phyloP scores from a whole-genome alignment of 1,140 invertebrate genomes.

The Nylanderia fulva region DNA sequence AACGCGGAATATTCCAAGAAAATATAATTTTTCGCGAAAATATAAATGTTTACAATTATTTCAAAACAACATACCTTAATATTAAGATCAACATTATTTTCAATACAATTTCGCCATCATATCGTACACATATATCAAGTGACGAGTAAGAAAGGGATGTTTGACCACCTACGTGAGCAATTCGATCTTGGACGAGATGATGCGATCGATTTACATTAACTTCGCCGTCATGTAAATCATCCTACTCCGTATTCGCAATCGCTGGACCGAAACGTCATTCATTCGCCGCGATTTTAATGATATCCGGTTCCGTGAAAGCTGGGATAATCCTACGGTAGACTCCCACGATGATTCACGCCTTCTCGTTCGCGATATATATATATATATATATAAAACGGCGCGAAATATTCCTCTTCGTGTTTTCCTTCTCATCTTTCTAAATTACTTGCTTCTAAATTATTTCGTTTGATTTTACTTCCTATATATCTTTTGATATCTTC shows the following conservation, averaged over 20 bases:
- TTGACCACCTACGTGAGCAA: conserved; percentile 25
- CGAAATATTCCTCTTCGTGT: conserved; percentile 6
- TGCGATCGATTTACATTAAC: conserved; percentile 57
- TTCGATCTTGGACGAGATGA: conserved; percentile 29
- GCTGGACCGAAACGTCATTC: conserved; percentile 23
- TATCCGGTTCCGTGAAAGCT: conserved; percentile 18
- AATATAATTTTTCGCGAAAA: no score
- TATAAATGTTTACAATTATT: conserved; percentile 1
- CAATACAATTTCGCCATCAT: neutral
- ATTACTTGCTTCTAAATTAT: conserved; percentile 27
- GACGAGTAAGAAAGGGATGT: conserved; percentile 11
- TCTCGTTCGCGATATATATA: neutral
- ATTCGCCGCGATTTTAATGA: conserved; percentile 55
- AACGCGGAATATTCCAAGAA: conserved; percentile 5
- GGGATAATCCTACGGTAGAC: conserved; percentile 16
- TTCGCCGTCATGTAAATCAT: conserved; percentile 48
- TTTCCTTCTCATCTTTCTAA: conserved; percentile 7
- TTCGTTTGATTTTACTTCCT: conserved; percentile 25
- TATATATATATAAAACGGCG: no score
- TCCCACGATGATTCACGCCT: conserved; percentile 21
- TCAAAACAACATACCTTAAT: neutral
- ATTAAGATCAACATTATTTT: conserved; percentile 17
- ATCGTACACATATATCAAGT: no score
- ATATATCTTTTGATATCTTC: conserved; percentile 11
- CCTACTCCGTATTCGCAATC: conserved; percentile 10